Evolutionary conservation across 2,113 vertebrate species (phyloP).

Genomic region (Sylvia atricapilla): DNA sequence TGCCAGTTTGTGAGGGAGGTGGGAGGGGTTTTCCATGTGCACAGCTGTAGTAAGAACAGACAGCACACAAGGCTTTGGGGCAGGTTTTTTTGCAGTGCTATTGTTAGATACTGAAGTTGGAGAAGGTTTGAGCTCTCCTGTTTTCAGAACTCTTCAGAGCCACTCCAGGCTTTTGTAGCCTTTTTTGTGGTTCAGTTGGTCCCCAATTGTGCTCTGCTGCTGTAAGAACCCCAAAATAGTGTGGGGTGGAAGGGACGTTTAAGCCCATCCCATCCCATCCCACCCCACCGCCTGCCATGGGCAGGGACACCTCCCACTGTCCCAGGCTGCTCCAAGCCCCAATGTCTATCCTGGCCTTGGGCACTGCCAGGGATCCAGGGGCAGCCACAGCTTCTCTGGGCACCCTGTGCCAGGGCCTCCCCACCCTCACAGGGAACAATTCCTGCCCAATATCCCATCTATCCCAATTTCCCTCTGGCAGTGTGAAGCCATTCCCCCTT

Average conservation of each 20-base stretch:
- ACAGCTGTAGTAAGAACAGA: not conserved
- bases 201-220: not conserved
- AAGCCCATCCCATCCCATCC: rapidly evolving
- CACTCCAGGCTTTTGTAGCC: not conserved
- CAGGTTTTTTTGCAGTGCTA: not conserved
- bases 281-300: not conserved
- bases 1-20: not conserved
- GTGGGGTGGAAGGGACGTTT: not conserved
- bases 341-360: rapidly evolving
- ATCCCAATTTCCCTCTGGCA: not conserved
- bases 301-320: rapidly evolving
- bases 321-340: rapidly evolving
- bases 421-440: rapidly evolving
- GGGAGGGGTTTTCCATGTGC: not conserved
- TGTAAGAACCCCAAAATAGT: not conserved
- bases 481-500: not conserved
- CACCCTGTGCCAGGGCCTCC: not conserved
- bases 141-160: not conserved
- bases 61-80: not conserved
- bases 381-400: not conserved
- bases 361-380: not conserved
- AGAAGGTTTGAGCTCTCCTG: not conserved
- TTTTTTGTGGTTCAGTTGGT: not conserved
- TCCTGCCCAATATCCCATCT: not conserved
- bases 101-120: not conserved